A percentile compares a stretch with the other conserved stretches of the same genome.
These are phyloP conservation scores for Aspidiotus rigidus DNA, from an alignment of 2,888 invertebrate genomes.

Conservation along the genomic window DNA sequence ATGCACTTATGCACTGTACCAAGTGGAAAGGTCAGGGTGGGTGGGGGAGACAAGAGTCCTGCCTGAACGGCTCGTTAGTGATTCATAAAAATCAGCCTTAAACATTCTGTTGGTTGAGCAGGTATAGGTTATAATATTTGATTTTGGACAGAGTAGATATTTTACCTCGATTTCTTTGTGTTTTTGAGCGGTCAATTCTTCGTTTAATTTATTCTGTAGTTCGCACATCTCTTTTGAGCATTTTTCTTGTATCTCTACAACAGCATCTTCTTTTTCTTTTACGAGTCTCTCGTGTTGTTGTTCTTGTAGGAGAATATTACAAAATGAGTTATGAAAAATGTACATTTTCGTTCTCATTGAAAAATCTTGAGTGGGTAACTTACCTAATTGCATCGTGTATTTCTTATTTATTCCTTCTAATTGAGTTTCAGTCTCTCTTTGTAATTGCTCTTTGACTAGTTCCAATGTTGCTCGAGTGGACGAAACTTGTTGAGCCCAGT, in stretches of 20 bases:
- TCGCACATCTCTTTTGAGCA: conserved; percentile 48
- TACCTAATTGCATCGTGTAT: conserved; percentile 55
- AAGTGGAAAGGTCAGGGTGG: too few species aligned
- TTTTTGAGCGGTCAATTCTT: conserved; percentile 30
- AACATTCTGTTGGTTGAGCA: background rate
- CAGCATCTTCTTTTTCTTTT: conserved; percentile 54
- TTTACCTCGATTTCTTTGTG: conserved; percentile 28
- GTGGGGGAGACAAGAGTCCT: too few species aligned
- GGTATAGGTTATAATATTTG: background rate
- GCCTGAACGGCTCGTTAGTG: too few species aligned
- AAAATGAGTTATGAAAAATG: conserved; percentile 1
- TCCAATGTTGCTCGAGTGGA: conserved; percentile 45
- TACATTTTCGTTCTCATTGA: background rate
- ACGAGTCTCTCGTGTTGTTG: conserved; percentile 57
- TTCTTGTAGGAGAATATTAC: conserved; percentile 41
- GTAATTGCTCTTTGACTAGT: conserved; percentile 47
- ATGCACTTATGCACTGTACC: too few species aligned
- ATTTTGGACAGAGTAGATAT: background rate
- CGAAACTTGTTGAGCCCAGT: conserved; percentile 37
- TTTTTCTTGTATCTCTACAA: conserved; percentile 53
- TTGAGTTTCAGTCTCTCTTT: conserved; percentile 45
- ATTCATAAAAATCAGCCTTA: too few species aligned
- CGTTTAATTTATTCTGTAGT: conserved; percentile 45
- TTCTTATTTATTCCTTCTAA: conserved; percentile 48
- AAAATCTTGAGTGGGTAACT: conserved; percentile 14